Percentiles rank a stretch among this genome's conserved stretches.
These are phyloP conservation scores for Tromatobia lineatoria DNA, from an alignment of 2,888 invertebrate genomes.

Conservation along the genomic window DNA sequence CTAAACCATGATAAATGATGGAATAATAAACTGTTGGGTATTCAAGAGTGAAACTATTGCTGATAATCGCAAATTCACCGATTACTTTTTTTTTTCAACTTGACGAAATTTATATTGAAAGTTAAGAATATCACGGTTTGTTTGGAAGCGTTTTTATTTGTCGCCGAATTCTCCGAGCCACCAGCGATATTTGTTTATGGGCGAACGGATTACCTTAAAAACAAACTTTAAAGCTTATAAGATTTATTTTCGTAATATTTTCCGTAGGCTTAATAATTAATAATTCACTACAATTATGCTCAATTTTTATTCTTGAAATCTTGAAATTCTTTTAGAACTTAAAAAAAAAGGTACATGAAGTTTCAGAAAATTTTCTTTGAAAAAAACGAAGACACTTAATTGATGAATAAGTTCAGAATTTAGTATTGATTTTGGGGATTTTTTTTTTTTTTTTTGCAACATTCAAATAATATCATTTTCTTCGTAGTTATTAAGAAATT, in stretches of 20 bases:
- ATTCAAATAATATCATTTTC: no score
- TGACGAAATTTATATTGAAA: not conserved
- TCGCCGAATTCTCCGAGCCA: slow-evolving; percentile 41
- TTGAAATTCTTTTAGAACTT: no score
- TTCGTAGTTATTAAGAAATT: no score
- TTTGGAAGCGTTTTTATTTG: not conserved
- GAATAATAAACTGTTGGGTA: slow-evolving; percentile 79
- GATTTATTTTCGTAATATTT: not conserved
- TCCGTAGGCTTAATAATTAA: no score
- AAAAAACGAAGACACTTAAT: no score
- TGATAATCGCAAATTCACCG: slow-evolving; percentile 43
- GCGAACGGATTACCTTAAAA: not conserved
- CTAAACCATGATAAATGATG: slow-evolving; percentile 71
- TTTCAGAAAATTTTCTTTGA: no score
- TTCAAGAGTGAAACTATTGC: slow-evolving; percentile 70
- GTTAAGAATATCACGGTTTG: not conserved
- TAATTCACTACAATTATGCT: no score
- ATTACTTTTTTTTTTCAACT: slow-evolving; percentile 22
- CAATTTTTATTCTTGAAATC: no score
- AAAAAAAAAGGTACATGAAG: no score
- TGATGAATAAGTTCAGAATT: no score
- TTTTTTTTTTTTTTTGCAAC: no score
- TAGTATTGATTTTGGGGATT: no score
- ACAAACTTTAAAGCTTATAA: not conserved
- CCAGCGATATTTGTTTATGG: slow-evolving; percentile 15